A percentile compares a stretch with the other conserved stretches of the same genome.
These are phyloP conservation scores for Phataginus tetradactyla DNA, from an alignment of 2,797 vertebrate species.

Conservation along the genomic window DNA sequence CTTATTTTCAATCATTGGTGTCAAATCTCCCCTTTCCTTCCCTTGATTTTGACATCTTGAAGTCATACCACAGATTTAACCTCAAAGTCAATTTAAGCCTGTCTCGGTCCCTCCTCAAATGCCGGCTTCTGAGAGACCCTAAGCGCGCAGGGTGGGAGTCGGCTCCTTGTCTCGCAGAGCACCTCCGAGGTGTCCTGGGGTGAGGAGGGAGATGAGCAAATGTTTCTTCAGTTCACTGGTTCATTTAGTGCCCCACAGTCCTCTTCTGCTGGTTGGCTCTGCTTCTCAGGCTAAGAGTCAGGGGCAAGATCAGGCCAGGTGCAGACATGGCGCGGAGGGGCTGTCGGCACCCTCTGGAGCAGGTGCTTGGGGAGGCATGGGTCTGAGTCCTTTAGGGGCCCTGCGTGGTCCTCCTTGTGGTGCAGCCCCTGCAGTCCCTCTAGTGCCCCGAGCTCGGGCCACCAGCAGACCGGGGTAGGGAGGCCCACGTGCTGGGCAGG, in stretches of 20 bases:
- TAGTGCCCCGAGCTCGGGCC: rapidly evolving
- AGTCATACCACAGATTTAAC: background rate
- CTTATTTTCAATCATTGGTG: background rate
- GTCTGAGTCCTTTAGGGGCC: background rate
- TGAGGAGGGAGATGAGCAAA: background rate
- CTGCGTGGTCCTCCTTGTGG: background rate
- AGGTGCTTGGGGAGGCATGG: background rate
- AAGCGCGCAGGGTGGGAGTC: background rate
- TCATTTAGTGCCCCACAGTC: background rate
- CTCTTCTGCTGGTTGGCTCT: background rate
- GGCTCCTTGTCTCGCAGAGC: background rate
- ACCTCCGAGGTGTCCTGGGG: rapidly evolving
- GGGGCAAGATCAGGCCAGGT: background rate
- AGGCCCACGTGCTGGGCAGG: background rate
- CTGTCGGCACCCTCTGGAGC: rapidly evolving
- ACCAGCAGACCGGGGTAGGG: background rate
- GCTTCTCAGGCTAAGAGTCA: background rate
- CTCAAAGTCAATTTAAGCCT: background rate
- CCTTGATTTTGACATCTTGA: background rate
- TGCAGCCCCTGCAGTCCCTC: background rate
- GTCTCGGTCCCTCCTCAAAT: background rate
- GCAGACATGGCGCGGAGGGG: rapidly evolving
- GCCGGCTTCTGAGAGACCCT: background rate
- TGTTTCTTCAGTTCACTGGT: background rate
- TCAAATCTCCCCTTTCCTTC: background rate